A percentile compares a stretch with the other conserved stretches of the same genome.
Conservation (phyloP, 2,113 vertebrate species). For the Agelaius phoeniceus region DNA sequence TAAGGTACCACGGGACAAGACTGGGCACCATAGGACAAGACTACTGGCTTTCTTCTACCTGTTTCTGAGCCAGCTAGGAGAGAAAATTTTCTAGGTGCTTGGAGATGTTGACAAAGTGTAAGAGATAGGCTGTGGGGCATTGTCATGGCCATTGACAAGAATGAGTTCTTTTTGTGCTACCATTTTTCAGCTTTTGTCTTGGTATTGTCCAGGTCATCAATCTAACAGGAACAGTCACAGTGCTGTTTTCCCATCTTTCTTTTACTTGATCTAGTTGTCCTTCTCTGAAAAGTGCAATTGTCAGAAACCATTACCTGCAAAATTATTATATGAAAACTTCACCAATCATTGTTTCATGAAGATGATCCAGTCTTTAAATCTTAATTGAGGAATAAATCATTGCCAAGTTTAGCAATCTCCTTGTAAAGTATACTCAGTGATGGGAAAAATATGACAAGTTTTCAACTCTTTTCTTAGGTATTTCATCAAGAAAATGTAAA, state of each 20-base stretch:
- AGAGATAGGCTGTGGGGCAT: neutral
- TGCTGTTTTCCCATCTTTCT: neutral
- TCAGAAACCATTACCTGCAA: neutral
- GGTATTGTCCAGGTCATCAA: neutral
- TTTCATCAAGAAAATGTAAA: slow-evolving; percentile 38
- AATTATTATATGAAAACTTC: neutral
- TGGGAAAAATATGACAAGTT: neutral
- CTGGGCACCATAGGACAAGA: neutral
- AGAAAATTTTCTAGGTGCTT: neutral
- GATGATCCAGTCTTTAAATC: slow-evolving; percentile 30
- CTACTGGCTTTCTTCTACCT: neutral
- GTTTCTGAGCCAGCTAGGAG: neutral
- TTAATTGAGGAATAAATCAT: slow-evolving; percentile 58
- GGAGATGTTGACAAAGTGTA: neutral
- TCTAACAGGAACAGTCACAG: neutral
- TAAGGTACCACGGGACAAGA: neutral
- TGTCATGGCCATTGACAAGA: neutral
- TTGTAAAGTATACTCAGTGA: slow-evolving; percentile 46
- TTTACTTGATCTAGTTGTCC: neutral
- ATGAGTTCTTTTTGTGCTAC: neutral
- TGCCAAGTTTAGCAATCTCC: neutral
- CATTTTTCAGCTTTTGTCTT: neutral
- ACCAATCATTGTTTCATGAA: neutral
- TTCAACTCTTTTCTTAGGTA: neutral
- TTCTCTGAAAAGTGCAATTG: neutral